A percentile compares a stretch with the other conserved stretches of the same genome.
Conservation (phyloP, 1,140 invertebrate genomes). For the Drosophila azteca region DNA sequence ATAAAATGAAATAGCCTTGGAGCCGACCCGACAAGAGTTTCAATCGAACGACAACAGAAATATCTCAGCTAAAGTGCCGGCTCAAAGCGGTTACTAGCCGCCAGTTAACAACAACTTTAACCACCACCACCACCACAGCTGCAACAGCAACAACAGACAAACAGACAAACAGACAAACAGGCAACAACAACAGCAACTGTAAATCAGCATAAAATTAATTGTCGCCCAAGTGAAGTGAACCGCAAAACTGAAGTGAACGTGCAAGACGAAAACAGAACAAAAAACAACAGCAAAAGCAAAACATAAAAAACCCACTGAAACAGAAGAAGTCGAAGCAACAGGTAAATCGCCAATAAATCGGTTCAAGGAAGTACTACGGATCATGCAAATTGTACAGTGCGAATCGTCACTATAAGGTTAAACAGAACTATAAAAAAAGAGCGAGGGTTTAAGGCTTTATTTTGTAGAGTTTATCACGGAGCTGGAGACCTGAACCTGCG, state of each 20-base stretch:
- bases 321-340: conserved; percentile 14
- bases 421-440: too few relatives aligned
- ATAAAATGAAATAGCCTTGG: conserved; percentile 37
- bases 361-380: not conserved
- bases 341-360: conserved; percentile 35
- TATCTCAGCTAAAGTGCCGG: conserved; percentile 26
- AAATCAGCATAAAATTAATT: conserved; percentile 52
- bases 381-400: not conserved
- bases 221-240: conserved; percentile 14
- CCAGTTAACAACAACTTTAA: conserved; percentile 12
- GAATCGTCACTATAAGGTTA: not conserved
- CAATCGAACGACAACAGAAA: conserved; percentile 25
- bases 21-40: conserved; percentile 29
- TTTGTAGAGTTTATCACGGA: too few relatives aligned
- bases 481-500: too few relatives aligned
- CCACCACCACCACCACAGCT: conserved; percentile 2
- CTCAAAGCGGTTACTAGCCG: conserved; percentile 56
- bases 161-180: conserved; percentile 7
- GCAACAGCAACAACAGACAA: conserved; percentile 17
- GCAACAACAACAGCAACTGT: conserved; percentile 12
- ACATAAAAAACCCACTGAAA: not conserved
- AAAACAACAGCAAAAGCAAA: too few relatives aligned
- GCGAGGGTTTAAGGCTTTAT: too few relatives aligned
- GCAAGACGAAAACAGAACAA: not conserved
- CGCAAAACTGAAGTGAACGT: conserved; percentile 15